These are phyloP conservation scores for Brevimyrus niger DNA, from an alignment of 2,113 vertebrate genomes.

Conservation along the genomic window DNA sequence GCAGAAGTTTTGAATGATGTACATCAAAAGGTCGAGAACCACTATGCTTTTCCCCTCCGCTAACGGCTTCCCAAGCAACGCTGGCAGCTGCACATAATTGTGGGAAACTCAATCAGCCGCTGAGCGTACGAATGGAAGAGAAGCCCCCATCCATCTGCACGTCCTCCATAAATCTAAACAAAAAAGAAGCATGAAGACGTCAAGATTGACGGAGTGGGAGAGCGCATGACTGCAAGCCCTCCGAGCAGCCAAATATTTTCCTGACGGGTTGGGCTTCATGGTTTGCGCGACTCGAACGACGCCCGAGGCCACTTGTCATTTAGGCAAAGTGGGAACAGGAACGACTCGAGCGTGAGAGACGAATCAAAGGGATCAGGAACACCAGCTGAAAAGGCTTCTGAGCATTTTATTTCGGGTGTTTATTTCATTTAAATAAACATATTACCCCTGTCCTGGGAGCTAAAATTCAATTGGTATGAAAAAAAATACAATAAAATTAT, in stretches of 20 bases:
- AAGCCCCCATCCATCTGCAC: neutral
- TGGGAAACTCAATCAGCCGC: neutral
- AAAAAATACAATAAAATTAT: neutral
- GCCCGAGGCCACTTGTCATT: neutral
- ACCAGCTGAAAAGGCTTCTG: neutral
- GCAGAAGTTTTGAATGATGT: no score
- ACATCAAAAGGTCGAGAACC: no score
- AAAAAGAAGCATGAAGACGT: neutral
- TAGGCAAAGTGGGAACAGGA: neutral
- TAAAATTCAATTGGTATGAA: neutral
- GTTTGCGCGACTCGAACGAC: neutral
- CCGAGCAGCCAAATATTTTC: neutral
- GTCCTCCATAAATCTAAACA: neutral
- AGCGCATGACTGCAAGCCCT: neutral
- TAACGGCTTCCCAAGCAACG: neutral
- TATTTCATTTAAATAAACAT: neutral
- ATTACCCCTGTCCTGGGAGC: neutral
- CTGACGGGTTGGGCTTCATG: neutral
- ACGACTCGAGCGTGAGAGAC: neutral
- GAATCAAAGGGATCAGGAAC: neutral
- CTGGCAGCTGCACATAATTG: neutral
- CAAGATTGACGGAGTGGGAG: constrained; percentile 1
- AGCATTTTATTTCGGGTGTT: neutral
- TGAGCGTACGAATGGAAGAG: neutral
- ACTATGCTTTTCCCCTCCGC: no score